These are phyloP conservation scores for Peucedramus taeniatus DNA, from an alignment of 2,113 vertebrate genomes.

Conservation along the genomic window DNA sequence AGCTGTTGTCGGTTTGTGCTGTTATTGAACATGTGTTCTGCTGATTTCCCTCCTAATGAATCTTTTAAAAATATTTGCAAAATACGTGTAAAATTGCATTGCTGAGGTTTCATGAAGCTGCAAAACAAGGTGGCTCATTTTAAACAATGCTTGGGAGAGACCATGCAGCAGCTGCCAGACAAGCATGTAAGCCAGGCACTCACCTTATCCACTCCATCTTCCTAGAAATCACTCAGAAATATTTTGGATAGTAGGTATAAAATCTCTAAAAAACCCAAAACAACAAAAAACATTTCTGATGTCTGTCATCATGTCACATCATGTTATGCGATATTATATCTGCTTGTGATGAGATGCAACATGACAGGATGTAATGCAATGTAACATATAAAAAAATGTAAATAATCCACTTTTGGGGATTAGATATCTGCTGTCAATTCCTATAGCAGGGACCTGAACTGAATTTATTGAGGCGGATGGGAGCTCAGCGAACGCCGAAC, in stretches of 20 bases:
- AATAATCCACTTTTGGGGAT: conserved; percentile 78
- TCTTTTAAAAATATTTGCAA: conserved; percentile 55
- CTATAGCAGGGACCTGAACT: conserved; percentile 60
- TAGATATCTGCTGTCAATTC: conserved; percentile 78
- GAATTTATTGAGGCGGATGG: conserved; percentile 73
- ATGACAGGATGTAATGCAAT: conserved; percentile 77
- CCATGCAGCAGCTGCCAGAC: neutral
- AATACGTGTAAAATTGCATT: neutral
- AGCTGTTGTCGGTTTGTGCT: conserved; percentile 33
- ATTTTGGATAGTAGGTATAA: neutral
- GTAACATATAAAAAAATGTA: conserved; percentile 81
- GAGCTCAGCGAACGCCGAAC: conserved; percentile 66
- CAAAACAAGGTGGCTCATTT: neutral
- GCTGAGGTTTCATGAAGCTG: neutral
- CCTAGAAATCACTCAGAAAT: conserved; percentile 2
- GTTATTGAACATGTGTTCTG: conserved; percentile 24
- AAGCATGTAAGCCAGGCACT: neutral
- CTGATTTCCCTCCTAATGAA: conserved; percentile 16
- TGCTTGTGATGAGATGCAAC: conserved; percentile 62
- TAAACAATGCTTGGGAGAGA: neutral
- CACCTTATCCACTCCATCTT: neutral
- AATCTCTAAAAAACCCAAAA: neutral
- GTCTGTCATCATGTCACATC: conserved; percentile 69
- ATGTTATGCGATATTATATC: conserved; percentile 70
- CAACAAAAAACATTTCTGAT: conserved; percentile 49